Base-by-base conservation (phyloP, 1,140 invertebrate genomes). In the Nephila pilipes region DNA sequence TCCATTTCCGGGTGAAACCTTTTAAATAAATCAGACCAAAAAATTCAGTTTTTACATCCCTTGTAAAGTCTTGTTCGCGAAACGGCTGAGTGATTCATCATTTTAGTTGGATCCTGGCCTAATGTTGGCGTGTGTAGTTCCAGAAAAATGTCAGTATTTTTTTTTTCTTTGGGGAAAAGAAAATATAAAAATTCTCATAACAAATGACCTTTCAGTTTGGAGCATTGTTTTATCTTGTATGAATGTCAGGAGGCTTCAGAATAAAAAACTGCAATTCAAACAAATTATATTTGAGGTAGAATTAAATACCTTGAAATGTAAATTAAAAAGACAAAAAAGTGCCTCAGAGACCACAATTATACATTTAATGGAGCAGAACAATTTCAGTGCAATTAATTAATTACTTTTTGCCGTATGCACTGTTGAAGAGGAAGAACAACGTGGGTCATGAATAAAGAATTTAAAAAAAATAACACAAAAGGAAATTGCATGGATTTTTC, bases 21-120 rank as follows among this genome's bases (percentile, higher is more conserved):
- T 81, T 81, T 81, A 81, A 81, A 81, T 81, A 81, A 81, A 81
- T 81, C 79, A 81, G 36, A 10, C 79, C 36, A 29, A 81, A 46
- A 46, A 46, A 81, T 81, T 46, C 46, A 46, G 79, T 81, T 81
- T 38, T 81, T 81, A 38, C 46, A 20, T 63, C 25, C 22, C 79
- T 8, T 75, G 65, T 75, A 75, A 75, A 75, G 65, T 75, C 65
- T 75, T 75, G 65, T 75, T 75, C 65, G 25, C 10, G 29, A 46
- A 46, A 32, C 25, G 25, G 25, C 25, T 75, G 29, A 36, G 29
- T 29, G 65, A 75, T 75, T 75, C 65, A 75, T 75, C 65, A 75
- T 25, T 32, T 16, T 25, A 69, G 32, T 75, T 75, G 69, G 65
- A 75, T 75, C 32, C 69, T 29, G 20, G 69, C 69, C 69, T 75